Base-by-base conservation (phyloP, 2,888 invertebrate species). In the Limnephilus auricula region DNA sequence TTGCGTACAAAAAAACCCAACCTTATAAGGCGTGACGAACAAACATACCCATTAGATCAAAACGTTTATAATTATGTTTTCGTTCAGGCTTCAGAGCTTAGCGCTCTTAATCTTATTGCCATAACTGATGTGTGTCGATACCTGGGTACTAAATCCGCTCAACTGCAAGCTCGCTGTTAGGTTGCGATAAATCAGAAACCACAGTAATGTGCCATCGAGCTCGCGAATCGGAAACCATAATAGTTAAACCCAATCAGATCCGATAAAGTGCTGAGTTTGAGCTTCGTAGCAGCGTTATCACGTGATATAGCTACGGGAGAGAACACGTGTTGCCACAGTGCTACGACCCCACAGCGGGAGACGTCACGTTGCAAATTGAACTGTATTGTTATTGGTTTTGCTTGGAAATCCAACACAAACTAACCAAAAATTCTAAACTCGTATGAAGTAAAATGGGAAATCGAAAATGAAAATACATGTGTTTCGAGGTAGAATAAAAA, bases 361-460 rank as follows among this genome's bases (percentile, higher is more conserved):
- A 82, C 79, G 82, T 91, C 91, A 91, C 91, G 91, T 91, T 91
- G 50, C 82, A 91, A 82, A 91, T 91, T 89, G 40, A 85, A 85
- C 37, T 30, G 85, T 30, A 37, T 84, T 34, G 65, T 65, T 50
- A 50, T 50, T 18, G 45, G 15, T 45, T 18, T 65, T 65, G 65
- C 25, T 65, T 25, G 65, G 25, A 65, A n/a, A 65, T 50, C 1
- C 65, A 65, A 65, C 25, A 65, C 65, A 65, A 65, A 65, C 10
- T 65, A n/a, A 25, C n/a, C n/a, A 9, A 65, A 65, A 65, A 65
- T 65, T 25, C 18, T 18, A 25, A 6, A 6, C 65, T 65, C n/a
- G 18, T 25, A 9, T 25, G 25, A 65, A n/a, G 9, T n/a, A 65
- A 65, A 65, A 65, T 65, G 65, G 6, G 65, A 65, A 65, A 65